Conservation (phyloP, 2,888 invertebrate genomes). For the Charanyca ferruginea region DNA sequence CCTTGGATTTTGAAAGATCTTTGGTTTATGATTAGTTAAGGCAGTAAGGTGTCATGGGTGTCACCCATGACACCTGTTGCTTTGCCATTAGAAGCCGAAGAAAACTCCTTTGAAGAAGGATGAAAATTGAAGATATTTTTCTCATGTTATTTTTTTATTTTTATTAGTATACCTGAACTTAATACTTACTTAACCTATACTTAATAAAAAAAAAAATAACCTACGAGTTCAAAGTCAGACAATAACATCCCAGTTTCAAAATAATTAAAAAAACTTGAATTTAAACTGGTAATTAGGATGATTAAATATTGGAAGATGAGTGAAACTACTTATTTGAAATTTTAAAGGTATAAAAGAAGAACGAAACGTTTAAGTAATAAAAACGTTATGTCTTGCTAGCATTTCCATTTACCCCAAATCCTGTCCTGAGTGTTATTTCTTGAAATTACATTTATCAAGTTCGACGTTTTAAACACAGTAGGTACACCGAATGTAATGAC, state of each 20-base stretch:
- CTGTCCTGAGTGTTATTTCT: neutral
- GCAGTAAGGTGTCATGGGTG: no score
- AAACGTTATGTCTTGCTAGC: neutral
- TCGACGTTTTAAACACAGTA: neutral
- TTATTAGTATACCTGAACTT: no score
- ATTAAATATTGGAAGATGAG: neutral
- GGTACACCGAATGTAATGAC: neutral
- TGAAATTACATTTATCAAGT: neutral
- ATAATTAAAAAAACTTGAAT: no score
- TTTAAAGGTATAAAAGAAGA: neutral
- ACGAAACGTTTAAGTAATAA: no score
- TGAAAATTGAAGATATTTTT: no score
- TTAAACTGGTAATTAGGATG: no score
- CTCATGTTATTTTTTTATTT: no score
- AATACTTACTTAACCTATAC: no score
- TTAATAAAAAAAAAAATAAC: no score
- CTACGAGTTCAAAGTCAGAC: no score
- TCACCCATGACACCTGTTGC: neutral
- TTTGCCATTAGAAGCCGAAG: neutral
- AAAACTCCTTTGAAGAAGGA: neutral
- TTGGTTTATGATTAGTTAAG: conserved; percentile 1
- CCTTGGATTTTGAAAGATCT: conserved; percentile 5
- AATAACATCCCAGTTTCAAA: no score
- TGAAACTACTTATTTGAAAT: neutral
- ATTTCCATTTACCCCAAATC: neutral